These are phyloP conservation scores for Cherax quadricarinatus DNA, from an alignment of 1,140 invertebrate species.

Conservation along the genomic window DNA sequence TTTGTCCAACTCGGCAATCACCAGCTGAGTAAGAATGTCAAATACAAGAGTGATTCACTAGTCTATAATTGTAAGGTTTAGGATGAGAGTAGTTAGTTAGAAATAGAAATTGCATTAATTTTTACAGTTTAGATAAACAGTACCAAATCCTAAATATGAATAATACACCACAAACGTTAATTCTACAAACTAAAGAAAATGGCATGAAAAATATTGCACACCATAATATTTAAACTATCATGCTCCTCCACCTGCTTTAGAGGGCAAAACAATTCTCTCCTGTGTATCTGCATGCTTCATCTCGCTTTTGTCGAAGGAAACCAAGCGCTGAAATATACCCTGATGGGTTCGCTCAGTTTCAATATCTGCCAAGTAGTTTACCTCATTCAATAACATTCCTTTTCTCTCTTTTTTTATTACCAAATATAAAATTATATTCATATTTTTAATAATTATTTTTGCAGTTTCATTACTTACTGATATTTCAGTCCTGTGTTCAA, in stretches of 20 bases:
- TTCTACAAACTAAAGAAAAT: no score
- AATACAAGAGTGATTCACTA: no score
- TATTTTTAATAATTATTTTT: neutral
- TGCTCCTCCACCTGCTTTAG: conserved; percentile 74
- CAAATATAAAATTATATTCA: neutral
- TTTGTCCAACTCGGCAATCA: no score
- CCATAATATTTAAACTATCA: conserved; percentile 9
- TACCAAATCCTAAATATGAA: no score
- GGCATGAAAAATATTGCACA: neutral
- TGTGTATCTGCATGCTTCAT: conserved; percentile 74
- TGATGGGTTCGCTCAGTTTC: conserved; percentile 75
- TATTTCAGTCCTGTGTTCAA: no score
- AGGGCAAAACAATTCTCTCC: conserved; percentile 73
- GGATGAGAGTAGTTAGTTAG: no score
- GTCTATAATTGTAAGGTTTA: no score
- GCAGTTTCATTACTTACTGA: neutral
- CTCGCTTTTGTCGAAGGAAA: conserved; percentile 74
- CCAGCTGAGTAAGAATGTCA: no score
- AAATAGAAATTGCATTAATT: no score
- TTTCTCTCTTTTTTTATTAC: neutral
- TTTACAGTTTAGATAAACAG: no score
- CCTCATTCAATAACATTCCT: neutral
- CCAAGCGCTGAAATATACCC: conserved; percentile 75
- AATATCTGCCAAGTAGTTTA: conserved; percentile 73
- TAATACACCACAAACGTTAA: no score